Evolutionary conservation across 2,797 vertebrate genomes (phyloP).

Genomic region (Perodicticus potto): DNA sequence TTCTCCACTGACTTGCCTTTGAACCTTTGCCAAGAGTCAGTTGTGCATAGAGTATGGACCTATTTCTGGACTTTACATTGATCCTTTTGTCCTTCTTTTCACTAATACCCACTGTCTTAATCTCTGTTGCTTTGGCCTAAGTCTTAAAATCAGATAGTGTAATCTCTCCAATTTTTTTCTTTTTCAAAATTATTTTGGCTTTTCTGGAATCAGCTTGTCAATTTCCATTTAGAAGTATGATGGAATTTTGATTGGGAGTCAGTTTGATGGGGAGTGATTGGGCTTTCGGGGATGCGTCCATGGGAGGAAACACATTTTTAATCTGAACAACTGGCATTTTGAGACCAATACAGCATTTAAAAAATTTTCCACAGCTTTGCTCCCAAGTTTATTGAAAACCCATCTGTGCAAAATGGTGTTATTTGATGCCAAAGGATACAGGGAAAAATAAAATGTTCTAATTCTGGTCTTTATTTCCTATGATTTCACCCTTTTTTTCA

Average conservation of each 20-base stretch:
- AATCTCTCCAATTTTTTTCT: conserved; percentile 48
- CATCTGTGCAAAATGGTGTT: conserved; percentile 70
- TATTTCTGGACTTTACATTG: conserved; percentile 11
- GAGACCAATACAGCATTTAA: conserved; percentile 56
- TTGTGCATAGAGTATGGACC: neutral
- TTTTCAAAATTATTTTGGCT: conserved; percentile 51
- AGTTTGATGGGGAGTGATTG: neutral
- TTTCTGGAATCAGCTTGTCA: conserved; percentile 52
- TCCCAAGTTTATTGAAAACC: conserved; percentile 71
- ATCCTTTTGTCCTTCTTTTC: conserved; percentile 11
- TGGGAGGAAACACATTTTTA: conserved; percentile 67
- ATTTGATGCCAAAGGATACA: conserved; percentile 50
- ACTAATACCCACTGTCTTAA: neutral
- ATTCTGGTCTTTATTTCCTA: conserved; percentile 62
- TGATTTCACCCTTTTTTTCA: neutral
- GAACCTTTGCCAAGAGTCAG: neutral
- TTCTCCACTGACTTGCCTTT: neutral
- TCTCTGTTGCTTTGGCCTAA: conserved; percentile 24
- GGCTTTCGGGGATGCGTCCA: neutral
- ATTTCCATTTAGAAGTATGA: conserved; percentile 40
- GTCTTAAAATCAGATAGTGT: neutral
- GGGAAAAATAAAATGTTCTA: conserved; percentile 66
- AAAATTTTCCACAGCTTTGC: conserved; percentile 60
- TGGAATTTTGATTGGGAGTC: conserved; percentile 32
- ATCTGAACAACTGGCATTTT: conserved; percentile 65